These are phyloP conservation scores for Zaprionus vittiger DNA, from an alignment of 1,140 invertebrate genomes.

Conservation along the genomic window DNA sequence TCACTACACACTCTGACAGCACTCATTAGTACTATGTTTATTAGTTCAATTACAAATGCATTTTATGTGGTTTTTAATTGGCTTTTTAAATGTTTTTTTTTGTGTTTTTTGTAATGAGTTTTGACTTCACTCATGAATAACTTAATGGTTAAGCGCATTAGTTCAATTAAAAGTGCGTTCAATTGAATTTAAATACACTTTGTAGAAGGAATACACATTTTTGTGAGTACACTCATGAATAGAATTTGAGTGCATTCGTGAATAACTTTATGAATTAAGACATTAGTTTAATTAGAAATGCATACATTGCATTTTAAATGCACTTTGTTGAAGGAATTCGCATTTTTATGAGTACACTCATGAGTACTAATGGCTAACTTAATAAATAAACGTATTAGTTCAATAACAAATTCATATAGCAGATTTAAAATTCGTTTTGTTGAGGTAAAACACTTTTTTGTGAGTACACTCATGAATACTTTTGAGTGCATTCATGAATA, in stretches of 20 bases:
- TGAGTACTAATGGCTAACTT: not conserved
- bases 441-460: not conserved
- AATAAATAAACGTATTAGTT: too few species aligned
- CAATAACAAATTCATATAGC: too few species aligned
- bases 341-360: not conserved
- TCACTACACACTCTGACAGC: not conserved
- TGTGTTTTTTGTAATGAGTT: too few species aligned
- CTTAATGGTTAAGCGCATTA: not conserved
- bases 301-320: not conserved
- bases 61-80: not conserved
- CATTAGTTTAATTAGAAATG: not conserved
- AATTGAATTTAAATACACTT: not conserved
- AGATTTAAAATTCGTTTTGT: too few species aligned
- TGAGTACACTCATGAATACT: not conserved
- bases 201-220: not conserved
- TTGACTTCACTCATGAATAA: not conserved
- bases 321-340: too few species aligned
- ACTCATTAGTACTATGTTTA: not conserved
- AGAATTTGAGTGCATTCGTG: not conserved
- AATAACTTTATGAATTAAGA: not conserved
- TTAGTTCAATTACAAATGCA: not conserved
- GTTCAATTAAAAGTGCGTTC: not conserved
- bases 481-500: not conserved
- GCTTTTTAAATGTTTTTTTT: not conserved
- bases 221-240: not conserved